Base-by-base conservation (phyloP, 2,888 invertebrate genomes). In the Morinoia aosen region DNA sequence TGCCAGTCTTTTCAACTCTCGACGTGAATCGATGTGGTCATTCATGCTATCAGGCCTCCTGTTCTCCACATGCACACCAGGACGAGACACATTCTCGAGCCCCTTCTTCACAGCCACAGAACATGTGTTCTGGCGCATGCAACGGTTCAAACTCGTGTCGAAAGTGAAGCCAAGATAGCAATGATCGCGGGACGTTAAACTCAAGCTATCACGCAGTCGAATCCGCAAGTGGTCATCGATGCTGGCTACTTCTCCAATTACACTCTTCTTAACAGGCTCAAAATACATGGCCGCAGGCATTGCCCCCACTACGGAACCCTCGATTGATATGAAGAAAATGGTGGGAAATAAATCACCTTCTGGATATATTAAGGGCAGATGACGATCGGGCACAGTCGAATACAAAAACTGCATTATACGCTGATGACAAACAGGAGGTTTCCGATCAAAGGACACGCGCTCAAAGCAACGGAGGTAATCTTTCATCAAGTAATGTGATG, bases 291-390 rank as follows among this genome's bases (percentile, higher is more conserved):
- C 25, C 10, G 91, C 0, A 16, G 91, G 91, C 5, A 91, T 12
- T 25, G 91, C 91, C 8, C 91, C 91, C 12, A 91, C 40, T 11
- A 91, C 91, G 0, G 91, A 11, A 40, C 48, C 91, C 0, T 56
- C 1, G 25, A 91, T 11, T 56, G 91, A 91, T 91, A 48, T 91
- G 0, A 7, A 91, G 11, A 91, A 48, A 91, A 39, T 12, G 2
- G n/a, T 56, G 91, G n/a, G 91, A 56, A 91, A 91, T 25, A 91
- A 56, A 91, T 91, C 48, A 16, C 91, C 91, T 56, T 91, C 91
- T 19, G 56, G 48, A 48, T 48, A 91, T 40, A 91, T 39, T 7
- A 91, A 10, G 0, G 91, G 91, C 56, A 91, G 7, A 56, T 91
- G 48, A 33, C 39, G 91, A 39, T 56, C 91, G 2, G 91, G 40